phyloP scores from a whole-genome alignment of 2,797 vertebrate genomes.

The Amniataba percoides region DNA sequence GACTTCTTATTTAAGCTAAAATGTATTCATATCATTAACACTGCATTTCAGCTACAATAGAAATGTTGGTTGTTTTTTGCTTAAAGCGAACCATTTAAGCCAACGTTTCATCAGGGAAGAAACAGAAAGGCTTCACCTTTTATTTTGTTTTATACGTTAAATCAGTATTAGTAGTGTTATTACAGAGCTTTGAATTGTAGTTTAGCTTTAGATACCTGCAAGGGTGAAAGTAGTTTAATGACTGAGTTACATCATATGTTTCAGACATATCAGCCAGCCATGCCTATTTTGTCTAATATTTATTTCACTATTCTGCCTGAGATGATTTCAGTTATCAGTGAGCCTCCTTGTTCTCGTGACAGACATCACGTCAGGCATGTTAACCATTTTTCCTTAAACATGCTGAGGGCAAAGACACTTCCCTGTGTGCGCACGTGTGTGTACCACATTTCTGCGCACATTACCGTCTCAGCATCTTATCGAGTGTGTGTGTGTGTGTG shows the following conservation, averaged over 20 bases:
- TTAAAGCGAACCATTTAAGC: not conserved
- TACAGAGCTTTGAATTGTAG: not conserved
- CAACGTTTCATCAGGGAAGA: too few relatives aligned
- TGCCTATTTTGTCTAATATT: not conserved
- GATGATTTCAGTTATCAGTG: not conserved
- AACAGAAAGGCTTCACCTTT: not conserved
- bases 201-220: not conserved
- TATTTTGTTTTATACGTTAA: not conserved
- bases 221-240: not conserved
- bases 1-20: not conserved
- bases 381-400: constrained; percentile 16
- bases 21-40: not conserved
- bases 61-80: not conserved
- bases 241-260: not conserved
- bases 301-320: not conserved
- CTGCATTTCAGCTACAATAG: not conserved
- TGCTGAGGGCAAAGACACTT: constrained; percentile 60
- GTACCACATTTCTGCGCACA: constrained; percentile 33
- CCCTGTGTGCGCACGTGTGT: constrained; percentile 34
- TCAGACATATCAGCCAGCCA: not conserved
- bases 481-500: constrained; percentile 21
- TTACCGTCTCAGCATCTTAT: constrained; percentile 44
- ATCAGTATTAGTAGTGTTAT: not conserved
- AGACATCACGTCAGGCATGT: constrained; percentile 30
- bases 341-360: constrained; percentile 13